Evolutionary conservation across 1,140 invertebrate genomes (phyloP).

Genomic region (Drosophila pectinifera): DNA sequence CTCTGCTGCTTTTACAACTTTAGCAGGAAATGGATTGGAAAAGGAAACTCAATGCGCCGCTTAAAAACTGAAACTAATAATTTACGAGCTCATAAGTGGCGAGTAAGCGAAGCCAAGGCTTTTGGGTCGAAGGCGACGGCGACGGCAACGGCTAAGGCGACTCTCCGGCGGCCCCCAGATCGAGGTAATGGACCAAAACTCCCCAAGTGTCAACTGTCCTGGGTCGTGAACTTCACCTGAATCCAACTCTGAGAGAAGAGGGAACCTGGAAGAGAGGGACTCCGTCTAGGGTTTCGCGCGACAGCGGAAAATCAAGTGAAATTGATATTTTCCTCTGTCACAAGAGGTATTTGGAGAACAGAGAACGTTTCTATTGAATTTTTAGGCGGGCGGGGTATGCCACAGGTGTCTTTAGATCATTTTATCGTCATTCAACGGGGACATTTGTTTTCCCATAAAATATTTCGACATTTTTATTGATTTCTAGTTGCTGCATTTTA

Average conservation of each 20-base stretch:
- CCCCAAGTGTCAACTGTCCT: constrained; percentile 45
- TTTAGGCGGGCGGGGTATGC: not conserved
- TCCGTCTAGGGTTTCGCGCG: constrained; percentile 58
- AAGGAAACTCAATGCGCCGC: constrained; percentile 62
- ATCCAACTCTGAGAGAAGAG: not conserved
- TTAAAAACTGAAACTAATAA: constrained; percentile 64
- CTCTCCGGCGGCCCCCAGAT: constrained; percentile 12
- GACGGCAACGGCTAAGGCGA: constrained; percentile 23
- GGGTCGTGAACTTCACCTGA: constrained; percentile 47
- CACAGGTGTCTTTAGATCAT: constrained; percentile 60
- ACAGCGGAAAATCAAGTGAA: constrained; percentile 65
- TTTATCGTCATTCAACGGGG: constrained; percentile 53
- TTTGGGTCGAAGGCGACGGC: constrained; percentile 1
- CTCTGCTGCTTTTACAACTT: constrained; percentile 68
- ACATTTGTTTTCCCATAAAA: constrained; percentile 62
- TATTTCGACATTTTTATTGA: constrained; percentile 76
- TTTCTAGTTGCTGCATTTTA: constrained; percentile 58
- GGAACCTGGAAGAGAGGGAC: constrained; percentile 6
- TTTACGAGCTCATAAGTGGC: constrained; percentile 79
- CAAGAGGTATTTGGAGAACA: constrained; percentile 17
- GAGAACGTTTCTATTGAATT: constrained; percentile 77
- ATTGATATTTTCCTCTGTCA: constrained; percentile 65
- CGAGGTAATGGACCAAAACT: constrained; percentile 27
- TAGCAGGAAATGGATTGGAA: constrained; percentile 71
- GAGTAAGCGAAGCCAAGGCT: constrained; percentile 50